Evolutionary conservation across 2,113 vertebrate genomes (phyloP).

Genomic region (Zapornia atra): DNA sequence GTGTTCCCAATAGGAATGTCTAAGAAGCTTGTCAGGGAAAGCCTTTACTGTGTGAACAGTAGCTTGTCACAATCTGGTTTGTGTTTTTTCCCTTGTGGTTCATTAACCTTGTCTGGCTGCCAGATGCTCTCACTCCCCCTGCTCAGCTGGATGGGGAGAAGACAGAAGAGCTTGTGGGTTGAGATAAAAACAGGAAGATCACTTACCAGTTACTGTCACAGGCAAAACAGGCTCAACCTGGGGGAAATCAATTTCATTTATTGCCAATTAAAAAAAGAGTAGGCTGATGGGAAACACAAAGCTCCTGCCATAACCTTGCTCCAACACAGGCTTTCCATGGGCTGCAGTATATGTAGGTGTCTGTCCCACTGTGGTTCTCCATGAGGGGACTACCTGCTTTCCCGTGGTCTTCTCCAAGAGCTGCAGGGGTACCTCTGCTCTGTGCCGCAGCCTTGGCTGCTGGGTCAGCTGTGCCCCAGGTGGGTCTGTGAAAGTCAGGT

Average conservation of each 20-base stretch:
- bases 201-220: background rate
- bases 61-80: background rate
- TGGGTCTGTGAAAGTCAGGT: accelerated
- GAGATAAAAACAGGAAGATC: background rate
- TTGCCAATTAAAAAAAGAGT: background rate
- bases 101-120: background rate
- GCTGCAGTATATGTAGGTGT: background rate
- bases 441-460: accelerated
- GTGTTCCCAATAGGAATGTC: background rate
- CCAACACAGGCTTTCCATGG: accelerated
- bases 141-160: background rate
- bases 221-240: background rate
- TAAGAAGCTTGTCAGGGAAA: background rate
- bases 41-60: background rate
- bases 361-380: background rate
- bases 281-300: background rate
- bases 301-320: background rate
- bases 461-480: accelerated
- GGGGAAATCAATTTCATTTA: background rate
- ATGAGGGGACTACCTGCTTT: background rate
- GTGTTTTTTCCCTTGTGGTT: background rate
- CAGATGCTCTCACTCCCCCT: background rate
- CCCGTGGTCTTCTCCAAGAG: background rate
- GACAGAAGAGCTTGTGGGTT: background rate
- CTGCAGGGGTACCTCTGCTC: background rate